Evolutionary conservation across 2,888 invertebrate genomes (phyloP), one percentile per base, ranked within the genome.

Genomic region (Rugalucina vietnamica): DNA sequence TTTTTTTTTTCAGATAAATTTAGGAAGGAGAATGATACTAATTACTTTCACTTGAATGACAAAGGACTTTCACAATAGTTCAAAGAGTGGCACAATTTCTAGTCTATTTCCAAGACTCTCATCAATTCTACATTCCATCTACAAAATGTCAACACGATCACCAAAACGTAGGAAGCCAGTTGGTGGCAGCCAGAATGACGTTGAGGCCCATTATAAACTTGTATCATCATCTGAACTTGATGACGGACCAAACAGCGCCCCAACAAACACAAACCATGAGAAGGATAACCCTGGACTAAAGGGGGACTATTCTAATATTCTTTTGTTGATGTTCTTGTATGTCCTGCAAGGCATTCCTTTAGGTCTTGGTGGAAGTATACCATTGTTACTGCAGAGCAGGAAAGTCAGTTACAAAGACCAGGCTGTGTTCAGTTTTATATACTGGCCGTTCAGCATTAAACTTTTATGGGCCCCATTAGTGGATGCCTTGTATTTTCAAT

Each of bases 381-480:
- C 99, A 0, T 98, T 99, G 97, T 96, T 99, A 77, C 96, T 99
- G 79, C 98, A 98, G 94, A 98, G 98, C 95, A 96, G 97, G 79
- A 97, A 98, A 81, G 98, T 98, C 78, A 98, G 97, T 85, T 99
- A 99, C 95, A 97, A 97, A 90, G 98, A 99, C 94, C 99, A 99
- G 96, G 96, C 96, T 2, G 92, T 96, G 77, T 96, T 96, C 89
- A 99, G 99, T 95, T 97, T 98, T 93, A 98, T 98, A 0, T 97
- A 97, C 91, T 99, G 98, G 98, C 98, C 98, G 57, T 96, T 96
- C 93, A 97, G 97, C 91, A 93, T 99, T 69, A 99, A 99, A 95
- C 95, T 99, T 69, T 94, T 99, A 80, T 99, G 99, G 99, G 99
- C 99, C 0, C 99, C 99, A 0, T 96, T 99, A 18, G 99, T 99